These are phyloP conservation scores for Australoheros facetus DNA, from an alignment of 2,797 vertebrate genomes.

Conservation along the genomic window DNA sequence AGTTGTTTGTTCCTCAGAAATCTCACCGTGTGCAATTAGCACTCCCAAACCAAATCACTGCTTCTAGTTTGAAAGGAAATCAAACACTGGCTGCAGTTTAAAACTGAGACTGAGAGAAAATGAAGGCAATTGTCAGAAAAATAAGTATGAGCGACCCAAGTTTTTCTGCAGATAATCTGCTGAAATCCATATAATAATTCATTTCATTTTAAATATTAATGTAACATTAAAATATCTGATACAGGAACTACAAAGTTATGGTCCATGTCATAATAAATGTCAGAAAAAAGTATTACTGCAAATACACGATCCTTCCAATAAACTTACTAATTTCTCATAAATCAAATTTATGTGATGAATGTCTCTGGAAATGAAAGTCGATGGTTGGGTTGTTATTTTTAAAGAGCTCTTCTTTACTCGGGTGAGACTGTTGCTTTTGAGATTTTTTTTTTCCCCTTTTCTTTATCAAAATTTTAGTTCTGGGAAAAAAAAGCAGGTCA, in stretches of 20 bases:
- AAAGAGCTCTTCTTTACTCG: background rate
- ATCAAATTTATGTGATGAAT: background rate
- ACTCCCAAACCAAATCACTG: background rate
- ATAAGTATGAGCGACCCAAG: background rate
- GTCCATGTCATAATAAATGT: background rate
- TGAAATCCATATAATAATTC: slow-evolving; percentile 5
- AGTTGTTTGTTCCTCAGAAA: background rate
- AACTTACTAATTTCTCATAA: slow-evolving; percentile 1
- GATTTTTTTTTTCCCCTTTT: fast-evolving
- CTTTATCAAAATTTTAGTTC: background rate
- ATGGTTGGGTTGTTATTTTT: background rate
- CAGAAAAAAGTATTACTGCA: background rate
- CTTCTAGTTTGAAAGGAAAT: background rate
- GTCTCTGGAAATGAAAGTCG: background rate
- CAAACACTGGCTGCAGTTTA: background rate
- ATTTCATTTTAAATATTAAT: slow-evolving; percentile 15
- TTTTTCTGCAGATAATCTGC: background rate
- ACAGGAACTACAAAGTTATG: background rate
- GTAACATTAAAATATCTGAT: background rate
- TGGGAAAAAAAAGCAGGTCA: background rate
- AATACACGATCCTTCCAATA: background rate
- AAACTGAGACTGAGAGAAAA: background rate
- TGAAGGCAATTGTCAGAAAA: background rate
- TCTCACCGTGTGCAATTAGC: background rate
- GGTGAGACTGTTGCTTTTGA: background rate